Conservation (phyloP, 2,888 invertebrate species). For the Ommatoiulus sabulosus region DNA sequence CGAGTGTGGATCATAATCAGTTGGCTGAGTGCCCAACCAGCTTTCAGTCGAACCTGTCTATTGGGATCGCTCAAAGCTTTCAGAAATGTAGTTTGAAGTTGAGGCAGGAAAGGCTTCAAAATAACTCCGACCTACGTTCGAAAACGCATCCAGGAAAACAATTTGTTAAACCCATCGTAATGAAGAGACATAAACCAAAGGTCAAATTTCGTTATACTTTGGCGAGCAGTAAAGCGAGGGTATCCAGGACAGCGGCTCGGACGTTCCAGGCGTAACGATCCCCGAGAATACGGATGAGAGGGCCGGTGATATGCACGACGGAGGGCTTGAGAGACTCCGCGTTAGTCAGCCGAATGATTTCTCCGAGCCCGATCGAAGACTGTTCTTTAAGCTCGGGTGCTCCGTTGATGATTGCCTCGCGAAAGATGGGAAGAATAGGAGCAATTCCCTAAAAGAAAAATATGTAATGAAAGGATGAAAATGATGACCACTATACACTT, state of each 20-base stretch:
- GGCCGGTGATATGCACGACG: constrained; percentile 97
- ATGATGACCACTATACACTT: no score
- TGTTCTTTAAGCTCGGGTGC: constrained; percentile 95
- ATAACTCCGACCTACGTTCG: constrained; percentile 83
- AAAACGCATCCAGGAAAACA: no score
- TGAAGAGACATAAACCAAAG: not conserved
- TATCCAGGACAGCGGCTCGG: constrained; percentile 95
- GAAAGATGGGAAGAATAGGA: constrained; percentile 92
- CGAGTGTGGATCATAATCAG: constrained; percentile 92
- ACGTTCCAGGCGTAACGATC: constrained; percentile 94
- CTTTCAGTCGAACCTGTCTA: constrained; percentile 87
- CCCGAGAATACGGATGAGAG: constrained; percentile 96
- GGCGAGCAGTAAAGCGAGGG: constrained; percentile 87
- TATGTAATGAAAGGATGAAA: no score
- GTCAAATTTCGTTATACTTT: constrained; percentile 74
- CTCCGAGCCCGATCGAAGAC: constrained; percentile 90
- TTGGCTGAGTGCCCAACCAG: constrained; percentile 87
- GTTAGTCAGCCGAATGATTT: constrained; percentile 85
- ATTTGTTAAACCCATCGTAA: not conserved
- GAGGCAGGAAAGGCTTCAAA: constrained; percentile 97
- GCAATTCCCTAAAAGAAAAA: constrained; percentile 78
- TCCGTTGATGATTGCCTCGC: constrained; percentile 96
- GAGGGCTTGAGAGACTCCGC: constrained; percentile 92
- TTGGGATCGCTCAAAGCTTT: constrained; percentile 93
- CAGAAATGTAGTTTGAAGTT: constrained; percentile 97